These are phyloP conservation scores for Brachyopa scutellaris DNA, from an alignment of 2,888 invertebrate genomes.

Conservation along the genomic window DNA sequence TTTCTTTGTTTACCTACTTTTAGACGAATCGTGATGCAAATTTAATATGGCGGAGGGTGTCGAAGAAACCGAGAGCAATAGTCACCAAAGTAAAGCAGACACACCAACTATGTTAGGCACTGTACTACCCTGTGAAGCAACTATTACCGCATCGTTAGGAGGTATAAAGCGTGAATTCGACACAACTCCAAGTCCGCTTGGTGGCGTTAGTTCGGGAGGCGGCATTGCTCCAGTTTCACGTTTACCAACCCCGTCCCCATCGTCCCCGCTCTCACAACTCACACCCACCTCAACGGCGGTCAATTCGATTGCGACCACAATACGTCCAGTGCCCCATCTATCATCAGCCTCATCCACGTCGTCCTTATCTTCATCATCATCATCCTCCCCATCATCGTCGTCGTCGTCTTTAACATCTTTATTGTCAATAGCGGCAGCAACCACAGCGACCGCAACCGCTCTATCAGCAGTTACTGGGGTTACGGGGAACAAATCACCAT, in stretches of 20 bases:
- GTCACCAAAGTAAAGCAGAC: constrained; percentile 76
- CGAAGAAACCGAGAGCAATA: constrained; percentile 82
- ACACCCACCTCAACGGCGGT: constrained; percentile 66
- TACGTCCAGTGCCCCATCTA: constrained; percentile 74
- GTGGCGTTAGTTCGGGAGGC: constrained; percentile 47
- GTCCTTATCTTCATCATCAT: constrained; percentile 67
- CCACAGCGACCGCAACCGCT: constrained; percentile 65
- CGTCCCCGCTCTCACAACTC: constrained; percentile 58
- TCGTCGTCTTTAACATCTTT: constrained; percentile 71
- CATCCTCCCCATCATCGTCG: constrained; percentile 56
- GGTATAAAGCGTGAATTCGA: constrained; percentile 81
- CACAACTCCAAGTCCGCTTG: constrained; percentile 73
- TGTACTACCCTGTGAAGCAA: constrained; percentile 81
- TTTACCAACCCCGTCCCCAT: constrained; percentile 62
- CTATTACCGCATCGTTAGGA: constrained; percentile 80
- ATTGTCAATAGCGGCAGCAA: constrained; percentile 50
- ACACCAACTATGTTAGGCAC: constrained; percentile 81
- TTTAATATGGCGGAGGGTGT: constrained; percentile 90
- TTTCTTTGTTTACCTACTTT: too few species aligned
- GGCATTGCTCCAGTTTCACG: constrained; percentile 57
- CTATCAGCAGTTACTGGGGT: constrained; percentile 73
- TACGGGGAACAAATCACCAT: constrained; percentile 73
- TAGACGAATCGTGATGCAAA: constrained; percentile 87
- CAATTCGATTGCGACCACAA: constrained; percentile 72
- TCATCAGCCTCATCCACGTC: constrained; percentile 74